phyloP scores from a whole-genome alignment of 2,888 invertebrate species.

The Melipona bicolor region DNA sequence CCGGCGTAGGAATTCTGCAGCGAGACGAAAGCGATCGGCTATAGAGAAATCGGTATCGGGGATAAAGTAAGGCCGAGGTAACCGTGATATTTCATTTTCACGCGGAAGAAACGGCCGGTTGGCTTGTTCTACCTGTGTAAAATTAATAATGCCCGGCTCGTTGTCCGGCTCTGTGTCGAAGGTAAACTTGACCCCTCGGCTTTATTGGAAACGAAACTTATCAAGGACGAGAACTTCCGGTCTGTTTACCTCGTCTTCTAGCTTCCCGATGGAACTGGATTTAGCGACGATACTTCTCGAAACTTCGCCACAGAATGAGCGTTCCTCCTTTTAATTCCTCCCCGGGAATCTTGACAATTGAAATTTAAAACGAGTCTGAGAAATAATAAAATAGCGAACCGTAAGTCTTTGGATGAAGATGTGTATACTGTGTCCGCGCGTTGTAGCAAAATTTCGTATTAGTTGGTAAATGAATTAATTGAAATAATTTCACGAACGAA shows the following conservation, averaged over 20 bases:
- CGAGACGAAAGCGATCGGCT: not conserved
- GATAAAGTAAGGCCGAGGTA: not conserved
- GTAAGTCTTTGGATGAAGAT: not conserved
- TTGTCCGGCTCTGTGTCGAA: not conserved
- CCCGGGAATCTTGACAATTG: not conserved
- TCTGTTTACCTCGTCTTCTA: not conserved
- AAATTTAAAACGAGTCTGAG: not conserved
- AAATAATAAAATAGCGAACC: not conserved
- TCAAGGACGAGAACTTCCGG: not conserved
- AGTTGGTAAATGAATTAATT: no score
- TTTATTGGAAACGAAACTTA: constrained; percentile 12
- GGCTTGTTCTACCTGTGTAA: constrained; percentile 2
- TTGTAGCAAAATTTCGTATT: no score
- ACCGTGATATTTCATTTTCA: constrained; percentile 19
- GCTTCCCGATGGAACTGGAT: not conserved
- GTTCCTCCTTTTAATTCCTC: not conserved
- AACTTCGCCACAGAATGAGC: not conserved
- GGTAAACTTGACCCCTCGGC: not conserved
- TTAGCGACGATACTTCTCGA: not conserved
- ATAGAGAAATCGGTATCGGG: not conserved
- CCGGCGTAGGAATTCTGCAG: constrained; percentile 26
- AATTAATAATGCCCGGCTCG: constrained; percentile 12
- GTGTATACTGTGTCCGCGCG: no score
- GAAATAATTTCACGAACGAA: no score
- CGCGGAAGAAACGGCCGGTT: not conserved